Base-by-base conservation (phyloP, 2,113 vertebrate genomes). In the Strix aluco region DNA sequence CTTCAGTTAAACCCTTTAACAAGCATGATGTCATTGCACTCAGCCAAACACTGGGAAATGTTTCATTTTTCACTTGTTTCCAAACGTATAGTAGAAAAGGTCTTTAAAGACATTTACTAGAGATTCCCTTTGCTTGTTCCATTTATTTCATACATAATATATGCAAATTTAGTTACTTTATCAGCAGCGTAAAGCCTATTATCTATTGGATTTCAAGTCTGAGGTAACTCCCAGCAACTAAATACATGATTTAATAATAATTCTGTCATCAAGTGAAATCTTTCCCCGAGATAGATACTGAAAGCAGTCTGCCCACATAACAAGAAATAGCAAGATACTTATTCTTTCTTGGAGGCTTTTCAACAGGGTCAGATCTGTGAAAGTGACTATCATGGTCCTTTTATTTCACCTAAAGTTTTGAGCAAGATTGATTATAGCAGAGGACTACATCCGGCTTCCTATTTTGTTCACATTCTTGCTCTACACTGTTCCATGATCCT, bases 251-350 rank as follows among this genome's bases (percentile, higher is more conserved):
- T 96, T 92, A 95, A 95, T 91, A 96, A 94, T 95, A 94, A 95
- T 91, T 95, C 91, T 96, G 92, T 95, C 96, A 95, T 94, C 92
- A 92, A 91, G 49, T 90, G 74, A 94, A 96, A 95, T 95, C 92
- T 92, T 95, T 80, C 49, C 30, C 58, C 0, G 2, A 81, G 91
- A 92, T 65, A 91, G 81, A 95, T 73, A 92, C 62, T 70, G 78
- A 94, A 94, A 95, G 62, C 86, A 92, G 66, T 57, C 89, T 94
- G 86, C 94, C 89, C 69, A 94, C 85, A 58, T 95, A 92, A 80
- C 59, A 80, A 30, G 51, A 72, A 87, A 49, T 32, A 70, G 63
- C 42, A 91, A 94, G 78, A 72, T 67, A 42, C 25, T 91, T 94
- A 49, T 62, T 95, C 83, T 88, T 83, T 74, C 74, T 89, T 49